phyloP scores from a whole-genome alignment of 2,113 vertebrate species.

The Laticauda colubrina region DNA sequence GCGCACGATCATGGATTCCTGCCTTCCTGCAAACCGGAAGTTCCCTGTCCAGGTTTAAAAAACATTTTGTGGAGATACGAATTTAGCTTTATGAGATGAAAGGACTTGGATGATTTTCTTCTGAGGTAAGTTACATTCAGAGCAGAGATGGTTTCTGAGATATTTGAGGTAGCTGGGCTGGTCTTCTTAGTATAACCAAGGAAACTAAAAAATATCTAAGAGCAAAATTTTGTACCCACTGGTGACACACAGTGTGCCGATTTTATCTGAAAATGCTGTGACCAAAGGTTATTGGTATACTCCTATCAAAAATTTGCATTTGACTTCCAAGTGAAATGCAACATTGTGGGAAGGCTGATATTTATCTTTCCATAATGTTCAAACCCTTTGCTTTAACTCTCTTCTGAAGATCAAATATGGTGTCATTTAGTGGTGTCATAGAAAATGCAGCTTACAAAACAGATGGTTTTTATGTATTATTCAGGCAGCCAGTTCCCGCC shows the following conservation, averaged over 20 bases:
- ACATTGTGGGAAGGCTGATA: background rate
- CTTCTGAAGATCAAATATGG: background rate
- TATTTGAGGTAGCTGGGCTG: background rate
- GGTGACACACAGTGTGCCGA: background rate
- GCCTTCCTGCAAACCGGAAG: no score
- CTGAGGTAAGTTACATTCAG: no score
- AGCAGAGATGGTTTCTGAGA: background rate
- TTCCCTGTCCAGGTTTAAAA: background rate
- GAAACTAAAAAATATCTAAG: background rate
- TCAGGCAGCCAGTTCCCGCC: background rate
- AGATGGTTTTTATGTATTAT: background rate
- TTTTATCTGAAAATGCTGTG: background rate
- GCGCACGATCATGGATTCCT: no score
- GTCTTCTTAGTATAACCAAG: background rate
- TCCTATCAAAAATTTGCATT: background rate
- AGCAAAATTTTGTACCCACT: background rate
- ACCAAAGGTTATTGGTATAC: background rate
- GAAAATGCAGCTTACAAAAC: background rate
- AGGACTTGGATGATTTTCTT: background rate
- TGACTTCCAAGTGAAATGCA: background rate
- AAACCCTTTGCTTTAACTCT: slow-evolving; percentile 6
- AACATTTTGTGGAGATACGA: background rate
- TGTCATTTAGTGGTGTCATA: background rate
- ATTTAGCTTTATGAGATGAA: background rate
- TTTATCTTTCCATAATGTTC: background rate